These are phyloP conservation scores for Catagonus wagneri DNA, from an alignment of 2,113 vertebrate genomes.

Conservation along the genomic window DNA sequence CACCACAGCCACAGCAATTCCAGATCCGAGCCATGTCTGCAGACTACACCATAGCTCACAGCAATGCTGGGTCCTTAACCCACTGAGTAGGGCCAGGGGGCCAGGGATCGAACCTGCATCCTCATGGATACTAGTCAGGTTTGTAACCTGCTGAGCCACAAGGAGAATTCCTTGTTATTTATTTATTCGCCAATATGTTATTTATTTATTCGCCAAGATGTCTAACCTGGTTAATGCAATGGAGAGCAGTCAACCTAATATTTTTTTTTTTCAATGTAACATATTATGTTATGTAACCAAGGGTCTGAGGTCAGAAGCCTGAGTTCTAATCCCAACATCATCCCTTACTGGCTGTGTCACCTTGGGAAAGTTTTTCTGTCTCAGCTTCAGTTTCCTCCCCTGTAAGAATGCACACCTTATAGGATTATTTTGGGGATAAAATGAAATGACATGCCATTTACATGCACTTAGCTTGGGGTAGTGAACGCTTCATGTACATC, in stretches of 20 bases:
- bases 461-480: neutral
- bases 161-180: too few relatives aligned
- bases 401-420: neutral
- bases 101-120: too few relatives aligned
- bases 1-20: too few relatives aligned
- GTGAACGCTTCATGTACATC: rapidly evolving
- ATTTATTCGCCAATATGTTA: neutral
- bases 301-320: neutral
- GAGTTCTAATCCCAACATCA: neutral
- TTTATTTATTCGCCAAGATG: neutral
- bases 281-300: rapidly evolving
- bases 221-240: neutral
- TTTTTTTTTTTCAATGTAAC: too few relatives aligned
- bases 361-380: neutral
- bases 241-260: rapidly evolving
- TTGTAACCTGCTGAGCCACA: too few relatives aligned
- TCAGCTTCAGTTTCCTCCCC: neutral
- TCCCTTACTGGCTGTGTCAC: neutral
- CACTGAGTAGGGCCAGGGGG: too few relatives aligned
- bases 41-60: too few relatives aligned
- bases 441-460: neutral
- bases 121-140: too few relatives aligned
- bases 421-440: neutral
- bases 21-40: too few relatives aligned
- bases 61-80: too few relatives aligned